phyloP scores from a whole-genome alignment of 1,140 invertebrate species.

The Trichomalopsis sarcophagae region DNA sequence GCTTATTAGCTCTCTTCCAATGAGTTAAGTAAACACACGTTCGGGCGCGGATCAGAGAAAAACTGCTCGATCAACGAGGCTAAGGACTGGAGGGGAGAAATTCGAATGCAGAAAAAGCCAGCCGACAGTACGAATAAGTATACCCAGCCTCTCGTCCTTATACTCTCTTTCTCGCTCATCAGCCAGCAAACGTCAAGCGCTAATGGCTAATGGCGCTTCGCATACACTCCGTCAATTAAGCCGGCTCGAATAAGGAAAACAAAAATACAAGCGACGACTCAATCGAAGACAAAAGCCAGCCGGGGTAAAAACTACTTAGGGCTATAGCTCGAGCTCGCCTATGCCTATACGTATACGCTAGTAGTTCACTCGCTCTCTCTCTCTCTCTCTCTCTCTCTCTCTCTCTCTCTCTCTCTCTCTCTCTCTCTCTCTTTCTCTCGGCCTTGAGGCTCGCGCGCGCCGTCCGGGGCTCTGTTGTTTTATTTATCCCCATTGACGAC shows the following conservation, averaged over 20 bases:
- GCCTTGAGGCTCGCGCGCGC: background rate
- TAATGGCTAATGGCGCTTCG: background rate
- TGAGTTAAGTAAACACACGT: background rate
- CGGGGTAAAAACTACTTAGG: background rate
- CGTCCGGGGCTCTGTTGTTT: constrained; percentile 47
- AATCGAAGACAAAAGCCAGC: constrained; percentile 3
- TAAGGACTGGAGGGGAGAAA: background rate
- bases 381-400: too few relatives aligned
- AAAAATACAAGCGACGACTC: background rate
- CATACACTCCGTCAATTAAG: constrained; percentile 7
- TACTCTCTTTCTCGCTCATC: background rate
- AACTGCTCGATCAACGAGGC: background rate
- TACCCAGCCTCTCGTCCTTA: too few relatives aligned
- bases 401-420: too few relatives aligned
- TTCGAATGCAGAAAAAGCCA: constrained; percentile 14
- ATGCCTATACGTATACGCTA: background rate
- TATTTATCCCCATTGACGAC: constrained; percentile 61
- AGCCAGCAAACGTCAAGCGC: constrained; percentile 27
- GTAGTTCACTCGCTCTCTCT: background rate
- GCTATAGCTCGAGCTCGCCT: background rate
- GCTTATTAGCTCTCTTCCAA: too few relatives aligned
- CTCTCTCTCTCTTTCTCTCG: too few relatives aligned
- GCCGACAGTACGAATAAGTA: constrained; percentile 30
- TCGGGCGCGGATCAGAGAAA: background rate
- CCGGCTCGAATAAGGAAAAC: background rate